Base-by-base conservation (phyloP, 2,797 vertebrate species). In the Myripristis jacobus region DNA sequence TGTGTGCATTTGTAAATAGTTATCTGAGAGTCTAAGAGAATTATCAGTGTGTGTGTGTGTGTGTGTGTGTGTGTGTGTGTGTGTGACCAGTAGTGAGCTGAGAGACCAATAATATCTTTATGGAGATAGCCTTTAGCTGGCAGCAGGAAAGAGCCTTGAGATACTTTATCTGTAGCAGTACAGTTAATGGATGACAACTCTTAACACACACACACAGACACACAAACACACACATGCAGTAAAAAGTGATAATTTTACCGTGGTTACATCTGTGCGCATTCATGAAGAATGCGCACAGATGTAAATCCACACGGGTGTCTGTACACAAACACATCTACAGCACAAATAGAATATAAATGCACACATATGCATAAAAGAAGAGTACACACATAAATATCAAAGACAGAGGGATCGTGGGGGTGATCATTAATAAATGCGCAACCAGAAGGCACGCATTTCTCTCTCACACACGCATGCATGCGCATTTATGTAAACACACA, bases 91-190 rank as follows among this genome's bases (percentile, higher is more conserved):
- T 0, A 46, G 71, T 53, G 2, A 36, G 27, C 66, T 73, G 60
- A 64, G 13, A 79, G 58, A 55, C 66, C 70, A 66, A 61, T 75
- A 64, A 66, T 77, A 72, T 75, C 73, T 62, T 5, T 36, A 63
- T 3, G 34, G 34, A 60, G 61, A 75, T 59, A 56, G 57, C 57
- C 56, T 25, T 76, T 67, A 75, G 59, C 70, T n/a, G 70, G 53
- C 66, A 22, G 67, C 63, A 69, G 75, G 70, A 85, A 66, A 69
- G 57, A 71, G 72, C 55, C n/a, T n/a, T 16, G n/a, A 66, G 78
- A 78, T 83, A 73, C 34, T 22, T 0, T 58, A 77, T 77, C 71
- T 64, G 70, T 0, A 54, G 67, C 73, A 66, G 60, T 0, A 8
- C 18, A 21, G 58, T 29, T 62, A 74, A 79, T 64, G 56, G 44